Evolutionary conservation across 2,113 vertebrate genomes (phyloP), one percentile per base, ranked within the genome.

Genomic region (Holacanthus passer): DNA sequence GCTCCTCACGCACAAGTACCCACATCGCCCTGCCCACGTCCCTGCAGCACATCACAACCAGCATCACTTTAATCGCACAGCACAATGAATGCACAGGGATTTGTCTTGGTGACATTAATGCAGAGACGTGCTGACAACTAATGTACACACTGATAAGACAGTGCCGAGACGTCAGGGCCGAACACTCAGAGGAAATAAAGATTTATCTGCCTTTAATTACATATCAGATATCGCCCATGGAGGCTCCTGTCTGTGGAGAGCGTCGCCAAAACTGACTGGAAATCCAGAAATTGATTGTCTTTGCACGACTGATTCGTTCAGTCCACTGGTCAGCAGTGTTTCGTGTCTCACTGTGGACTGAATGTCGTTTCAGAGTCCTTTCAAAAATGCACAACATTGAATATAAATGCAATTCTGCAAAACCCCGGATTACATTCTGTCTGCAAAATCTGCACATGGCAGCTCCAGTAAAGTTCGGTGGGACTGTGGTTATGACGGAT

Each of bases 1-100:
- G 84, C 85, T 89, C 87, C 89, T 91, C 87, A 79, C 92, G 71
- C 90, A 92, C 83, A 91, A 89, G 88, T 80, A 87, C 91, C 90
- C 90, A 91, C 88, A 88, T 39, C 48, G 82, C 63, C 82, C 89
- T 83, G 87, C 92, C 92, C 90, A 92, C 93, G 72, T 83, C 87
- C 83, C 88, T 88, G 90, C 86, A 89, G 85, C 91, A 79, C 81
- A 86, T 85, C 92, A 71, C 85, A 77, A 58, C 80, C 83, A 2
- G 64, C 87, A 69, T 67, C 76, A 3, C 81, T 85, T 69, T 85
- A 85, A 92, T 85, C 87, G 67, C 82, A 65, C 8, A 13, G 82
- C 70, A 79, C 84, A 81, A 72, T 65, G 70, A 79, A 73, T 2
- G 87, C 77, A 24, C 87, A 6, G 90, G 88, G 83, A 92, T 85